Base-by-base conservation (phyloP, 2,888 invertebrate genomes). In the Neoitamus cyanurus region DNA sequence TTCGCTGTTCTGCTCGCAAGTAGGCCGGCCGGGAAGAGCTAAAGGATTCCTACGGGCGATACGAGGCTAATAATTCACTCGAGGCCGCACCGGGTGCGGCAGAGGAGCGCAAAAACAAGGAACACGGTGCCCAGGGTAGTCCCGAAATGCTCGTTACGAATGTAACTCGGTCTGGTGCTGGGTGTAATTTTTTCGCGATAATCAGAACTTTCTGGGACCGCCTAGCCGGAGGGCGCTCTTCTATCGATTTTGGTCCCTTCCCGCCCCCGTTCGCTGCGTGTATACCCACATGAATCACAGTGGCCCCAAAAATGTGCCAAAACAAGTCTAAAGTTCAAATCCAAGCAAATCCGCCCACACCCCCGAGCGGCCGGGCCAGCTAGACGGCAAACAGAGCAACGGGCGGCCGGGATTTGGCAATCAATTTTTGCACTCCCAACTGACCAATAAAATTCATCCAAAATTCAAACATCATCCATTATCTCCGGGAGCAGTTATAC, bases 381-480 rank as follows among this genome's bases (percentile, higher is more conserved):
- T n/a, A n/a, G n/a, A n/a, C 15, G 30, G 48, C 58, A 48, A 78
- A 78, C 48, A 42, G n/a, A 42, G n/a, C 42, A 78, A 15, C 77
- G 78, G 78, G 78, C 31, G 48, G 78, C 48, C 48, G 78, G 78
- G 78, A 78, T 78, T 78, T 78, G 78, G 78, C 78, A 78, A 83
- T 83, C 73, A 83, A 83, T 83, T 83, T 83, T 83, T 73, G 83
- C 85, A 84, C 83, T 70, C 86, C 85, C 86, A 30, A 78, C 69
- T 82, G 85, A 86, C 86, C 73, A 84, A 84, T 86, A 85, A 86
- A 86, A 75, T 86, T 86, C 83, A 86, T 86, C 85, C 84, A 48
- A 84, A 86, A 86, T 86, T 86, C 86, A 86, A 86, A 86, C 84
- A 86, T 86, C 85, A 84, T 86, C 73, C 68, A 85, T 82, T 86